Conservation (phyloP, 2,113 vertebrate species). For the Austrofundulus limnaeus region DNA sequence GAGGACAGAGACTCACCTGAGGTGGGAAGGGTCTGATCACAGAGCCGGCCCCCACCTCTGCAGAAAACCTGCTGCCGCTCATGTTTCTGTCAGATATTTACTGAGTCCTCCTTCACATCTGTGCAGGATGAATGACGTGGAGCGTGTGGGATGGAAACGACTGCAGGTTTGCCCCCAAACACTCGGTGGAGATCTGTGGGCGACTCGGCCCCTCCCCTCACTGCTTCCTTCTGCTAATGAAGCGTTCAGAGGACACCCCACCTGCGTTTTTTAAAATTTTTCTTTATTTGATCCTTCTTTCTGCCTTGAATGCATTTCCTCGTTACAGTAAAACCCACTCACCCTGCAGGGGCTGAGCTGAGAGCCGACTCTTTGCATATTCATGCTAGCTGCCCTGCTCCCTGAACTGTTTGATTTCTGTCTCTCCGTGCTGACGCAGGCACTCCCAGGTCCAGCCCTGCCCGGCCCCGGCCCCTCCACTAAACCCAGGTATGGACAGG, state of each 20-base stretch:
- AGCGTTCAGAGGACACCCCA: constrained; percentile 18
- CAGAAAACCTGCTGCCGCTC: constrained; percentile 12
- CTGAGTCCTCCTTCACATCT: constrained; percentile 11
- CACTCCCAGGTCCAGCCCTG: constrained; percentile 38
- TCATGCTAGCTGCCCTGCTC: too few species aligned
- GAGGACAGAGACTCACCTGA: too few species aligned
- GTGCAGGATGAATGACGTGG: constrained; percentile 33
- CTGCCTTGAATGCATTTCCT: constrained; percentile 15
- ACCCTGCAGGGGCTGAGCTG: too few species aligned
- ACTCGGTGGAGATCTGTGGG: constrained; percentile 45
- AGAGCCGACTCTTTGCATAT: too few species aligned
- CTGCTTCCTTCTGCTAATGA: constrained; percentile 9
- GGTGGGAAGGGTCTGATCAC: constrained; percentile 49
- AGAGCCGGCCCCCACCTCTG: constrained; percentile 23
- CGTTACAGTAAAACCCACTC: constrained; percentile 9
- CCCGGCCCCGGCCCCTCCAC: constrained; percentile 47
- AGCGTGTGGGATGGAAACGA: background rate
- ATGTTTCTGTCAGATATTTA: too few species aligned
- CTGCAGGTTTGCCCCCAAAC: constrained; percentile 14
- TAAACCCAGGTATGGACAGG: constrained; percentile 59
- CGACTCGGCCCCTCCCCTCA: constrained; percentile 24
- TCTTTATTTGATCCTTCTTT: too few species aligned
- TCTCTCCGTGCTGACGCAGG: constrained; percentile 53
- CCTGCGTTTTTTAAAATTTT: too few species aligned
- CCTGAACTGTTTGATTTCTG: constrained; percentile 7